These are phyloP conservation scores for Catamblyrhynchus diadema DNA, from an alignment of 2,797 vertebrate genomes.

Conservation along the genomic window DNA sequence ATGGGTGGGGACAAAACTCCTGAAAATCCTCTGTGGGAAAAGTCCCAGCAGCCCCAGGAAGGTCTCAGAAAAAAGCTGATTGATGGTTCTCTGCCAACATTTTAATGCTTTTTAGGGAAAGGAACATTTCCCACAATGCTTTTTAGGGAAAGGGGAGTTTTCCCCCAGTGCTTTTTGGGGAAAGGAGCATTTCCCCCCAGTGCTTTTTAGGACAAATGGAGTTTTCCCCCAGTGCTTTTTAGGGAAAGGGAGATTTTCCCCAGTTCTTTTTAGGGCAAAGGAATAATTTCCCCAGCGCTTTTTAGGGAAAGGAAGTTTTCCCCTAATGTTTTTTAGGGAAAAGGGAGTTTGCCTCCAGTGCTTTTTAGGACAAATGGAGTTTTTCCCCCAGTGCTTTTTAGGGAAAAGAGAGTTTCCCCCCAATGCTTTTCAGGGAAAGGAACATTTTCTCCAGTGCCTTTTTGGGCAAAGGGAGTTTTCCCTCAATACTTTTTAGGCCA, in stretches of 20 bases:
- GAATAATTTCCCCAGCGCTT: neutral
- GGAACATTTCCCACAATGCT: too few species aligned
- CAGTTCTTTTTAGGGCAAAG: neutral
- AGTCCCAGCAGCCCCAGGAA: neutral
- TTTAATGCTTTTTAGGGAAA: neutral
- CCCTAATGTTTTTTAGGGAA: neutral
- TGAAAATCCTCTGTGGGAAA: fast-evolving
- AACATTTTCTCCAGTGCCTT: neutral
- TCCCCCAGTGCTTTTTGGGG: neutral
- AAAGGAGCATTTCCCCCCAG: too few species aligned
- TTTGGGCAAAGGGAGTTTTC: too few species aligned
- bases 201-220: neutral
- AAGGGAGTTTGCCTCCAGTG: too few species aligned
- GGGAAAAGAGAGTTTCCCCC: too few species aligned
- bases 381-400: too few species aligned
- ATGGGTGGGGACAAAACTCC: fast-evolving
- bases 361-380: too few species aligned
- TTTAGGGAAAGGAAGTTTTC: neutral
- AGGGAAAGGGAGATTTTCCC: neutral
- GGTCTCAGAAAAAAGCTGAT: neutral
- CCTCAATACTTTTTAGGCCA: too few species aligned
- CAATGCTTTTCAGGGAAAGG: neutral
- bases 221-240: neutral
- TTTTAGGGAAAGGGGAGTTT: too few species aligned
- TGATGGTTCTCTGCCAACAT: fast-evolving